Evolutionary conservation across 2,113 vertebrate species (phyloP).

Genomic region (Prochilodus magdalenae): DNA sequence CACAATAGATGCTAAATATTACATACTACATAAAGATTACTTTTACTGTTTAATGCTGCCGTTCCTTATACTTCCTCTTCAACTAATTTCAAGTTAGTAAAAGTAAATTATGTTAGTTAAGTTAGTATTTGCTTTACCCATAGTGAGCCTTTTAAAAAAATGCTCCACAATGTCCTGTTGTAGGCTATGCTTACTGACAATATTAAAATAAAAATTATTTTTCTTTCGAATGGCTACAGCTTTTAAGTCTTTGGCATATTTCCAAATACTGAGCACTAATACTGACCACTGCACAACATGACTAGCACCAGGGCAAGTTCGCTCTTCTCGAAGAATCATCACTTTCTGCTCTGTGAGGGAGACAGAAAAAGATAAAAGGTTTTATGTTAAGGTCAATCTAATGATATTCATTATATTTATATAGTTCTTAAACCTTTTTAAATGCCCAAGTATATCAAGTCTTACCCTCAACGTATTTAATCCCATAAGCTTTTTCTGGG

Average conservation of each 20-base stretch:
- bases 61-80: no score
- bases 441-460: not conserved
- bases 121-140: no score
- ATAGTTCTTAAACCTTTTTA: not conserved
- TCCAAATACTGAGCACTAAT: slow-evolving; percentile 79
- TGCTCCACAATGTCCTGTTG: no score
- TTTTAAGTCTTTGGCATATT: not conserved
- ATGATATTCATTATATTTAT: not conserved
- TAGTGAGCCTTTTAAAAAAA: no score
- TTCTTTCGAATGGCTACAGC: not conserved
- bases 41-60: no score
- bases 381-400: not conserved
- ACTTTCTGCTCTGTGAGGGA: slow-evolving; percentile 85
- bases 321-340: slow-evolving; percentile 90
- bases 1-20: no score
- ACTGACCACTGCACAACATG: slow-evolving; percentile 91
- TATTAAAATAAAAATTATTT: not conserved
- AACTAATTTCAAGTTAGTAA: no score
- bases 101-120: no score
- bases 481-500: slow-evolving; percentile 91
- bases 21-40: no score
- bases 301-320: slow-evolving; percentile 85
- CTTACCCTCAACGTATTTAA: slow-evolving; percentile 91
- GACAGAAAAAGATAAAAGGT: not conserved
- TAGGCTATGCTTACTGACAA: not conserved